A percentile compares a stretch with the other conserved stretches of the same genome.
phyloP scores from a whole-genome alignment of 1,140 invertebrate genomes.

The Saccostrea cuccullata region DNA sequence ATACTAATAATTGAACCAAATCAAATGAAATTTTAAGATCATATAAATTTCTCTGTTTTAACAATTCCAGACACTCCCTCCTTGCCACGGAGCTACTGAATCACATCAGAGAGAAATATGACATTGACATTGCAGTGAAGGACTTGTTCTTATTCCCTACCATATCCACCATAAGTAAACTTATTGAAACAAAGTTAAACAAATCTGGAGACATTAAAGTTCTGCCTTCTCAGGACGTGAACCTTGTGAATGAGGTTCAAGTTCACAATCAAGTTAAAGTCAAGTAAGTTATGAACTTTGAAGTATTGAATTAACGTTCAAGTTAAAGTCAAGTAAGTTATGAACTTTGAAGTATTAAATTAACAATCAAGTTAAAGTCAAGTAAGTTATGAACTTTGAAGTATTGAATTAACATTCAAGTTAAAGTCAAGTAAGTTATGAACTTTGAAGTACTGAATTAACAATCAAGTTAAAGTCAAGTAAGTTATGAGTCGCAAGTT shows the following conservation, averaged over 20 bases:
- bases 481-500: slow-evolving; percentile 58
- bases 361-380: slow-evolving; percentile 76
- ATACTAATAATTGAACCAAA: not conserved
- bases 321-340: too few species aligned
- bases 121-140: slow-evolving; percentile 72
- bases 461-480: slow-evolving; percentile 77
- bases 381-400: slow-evolving; percentile 71
- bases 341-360: too few species aligned
- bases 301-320: too few species aligned
- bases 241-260: slow-evolving; percentile 76
- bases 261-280: slow-evolving; percentile 76
- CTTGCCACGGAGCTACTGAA: slow-evolving; percentile 79
- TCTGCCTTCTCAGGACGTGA: slow-evolving; percentile 54
- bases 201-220: slow-evolving; percentile 40
- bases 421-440: slow-evolving; percentile 73
- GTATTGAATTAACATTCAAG: too few species aligned
- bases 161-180: slow-evolving; percentile 73
- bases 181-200: slow-evolving; percentile 71
- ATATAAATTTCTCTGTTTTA: not conserved
- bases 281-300: slow-evolving; percentile 66
- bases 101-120: slow-evolving; percentile 75
- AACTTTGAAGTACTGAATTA: slow-evolving; percentile 45
- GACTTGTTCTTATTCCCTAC: slow-evolving; percentile 79
- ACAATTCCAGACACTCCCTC: slow-evolving; percentile 79
- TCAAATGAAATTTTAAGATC: not conserved